Evolutionary conservation across 2,888 invertebrate genomes (phyloP).

Genomic region (Amphipoea oculea): DNA sequence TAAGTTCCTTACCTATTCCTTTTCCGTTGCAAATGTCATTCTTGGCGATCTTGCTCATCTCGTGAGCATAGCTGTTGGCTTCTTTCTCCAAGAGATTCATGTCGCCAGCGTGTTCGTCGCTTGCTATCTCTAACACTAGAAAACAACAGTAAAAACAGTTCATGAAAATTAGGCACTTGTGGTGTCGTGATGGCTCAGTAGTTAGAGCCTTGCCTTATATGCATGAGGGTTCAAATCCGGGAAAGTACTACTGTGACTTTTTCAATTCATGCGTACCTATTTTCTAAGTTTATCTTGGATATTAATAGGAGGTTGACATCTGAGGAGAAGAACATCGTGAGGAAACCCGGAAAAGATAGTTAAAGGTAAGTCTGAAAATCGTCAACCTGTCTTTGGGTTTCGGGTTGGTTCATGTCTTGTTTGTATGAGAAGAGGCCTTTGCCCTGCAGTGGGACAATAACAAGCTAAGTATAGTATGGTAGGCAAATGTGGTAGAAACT

Average conservation of each 20-base stretch:
- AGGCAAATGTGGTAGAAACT: not conserved
- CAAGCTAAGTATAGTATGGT: not conserved
- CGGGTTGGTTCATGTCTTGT: not conserved
- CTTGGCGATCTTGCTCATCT: constrained; percentile 84
- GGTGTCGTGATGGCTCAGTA: not conserved
- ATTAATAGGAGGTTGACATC: not conserved
- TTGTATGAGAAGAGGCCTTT: not conserved
- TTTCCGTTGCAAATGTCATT: constrained; percentile 76
- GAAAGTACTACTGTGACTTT: not conserved
- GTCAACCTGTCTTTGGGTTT: not conserved
- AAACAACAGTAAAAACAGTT: constrained; percentile 49
- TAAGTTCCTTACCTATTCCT: constrained; percentile 80
- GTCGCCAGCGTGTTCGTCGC: constrained; percentile 88
- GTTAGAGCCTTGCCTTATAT: not conserved
- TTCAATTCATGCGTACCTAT: not conserved
- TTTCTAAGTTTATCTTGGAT: not conserved
- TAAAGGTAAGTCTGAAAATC: not conserved
- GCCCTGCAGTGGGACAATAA: not conserved
- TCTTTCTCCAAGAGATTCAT: constrained; percentile 82
- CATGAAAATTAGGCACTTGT: not conserved
- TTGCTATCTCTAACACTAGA: constrained; percentile 92
- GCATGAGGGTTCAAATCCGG: not conserved
- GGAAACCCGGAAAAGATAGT: not conserved
- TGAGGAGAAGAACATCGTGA: not conserved
- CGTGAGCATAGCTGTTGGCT: constrained; percentile 82